Percentiles rank a stretch among this genome's conserved stretches.
phyloP scores from a whole-genome alignment of 2,113 vertebrate genomes.

The Anser cygnoides region DNA sequence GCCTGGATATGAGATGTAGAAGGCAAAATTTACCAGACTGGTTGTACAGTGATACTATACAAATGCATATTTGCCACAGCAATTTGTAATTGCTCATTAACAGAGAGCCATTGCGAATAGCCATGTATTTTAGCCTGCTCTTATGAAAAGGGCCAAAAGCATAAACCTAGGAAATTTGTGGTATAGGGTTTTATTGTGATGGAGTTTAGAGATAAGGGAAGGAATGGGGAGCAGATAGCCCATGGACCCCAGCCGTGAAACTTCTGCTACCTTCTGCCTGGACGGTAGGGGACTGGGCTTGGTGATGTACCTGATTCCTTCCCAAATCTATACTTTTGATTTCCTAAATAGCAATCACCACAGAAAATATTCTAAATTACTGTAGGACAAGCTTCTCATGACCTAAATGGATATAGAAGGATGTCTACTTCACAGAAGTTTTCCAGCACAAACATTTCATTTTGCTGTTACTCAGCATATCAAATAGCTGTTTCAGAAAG shows the following conservation, averaged over 20 bases:
- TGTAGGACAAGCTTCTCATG: constrained; percentile 32
- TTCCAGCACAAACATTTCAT: constrained; percentile 33
- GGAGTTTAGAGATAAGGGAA: background rate
- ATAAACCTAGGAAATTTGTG: background rate
- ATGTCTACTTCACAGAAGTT: constrained; percentile 14
- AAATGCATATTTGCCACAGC: background rate
- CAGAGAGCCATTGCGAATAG: constrained; percentile 11
- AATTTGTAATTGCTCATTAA: constrained; percentile 24
- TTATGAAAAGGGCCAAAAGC: background rate
- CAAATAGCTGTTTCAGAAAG: background rate
- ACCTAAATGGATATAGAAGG: constrained; percentile 29
- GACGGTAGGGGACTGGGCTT: background rate
- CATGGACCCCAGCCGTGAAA: background rate
- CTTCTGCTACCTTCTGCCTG: background rate
- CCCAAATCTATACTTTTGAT: background rate
- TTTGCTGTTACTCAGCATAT: background rate
- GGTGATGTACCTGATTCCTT: background rate
- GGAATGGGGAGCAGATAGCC: background rate
- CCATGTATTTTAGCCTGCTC: background rate
- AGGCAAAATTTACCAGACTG: constrained; percentile 31
- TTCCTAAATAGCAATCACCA: constrained; percentile 3
- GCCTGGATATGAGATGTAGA: constrained; percentile 40
- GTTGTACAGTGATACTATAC: constrained; percentile 16
- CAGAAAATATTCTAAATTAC: background rate
- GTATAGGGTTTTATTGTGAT: background rate